A percentile compares a stretch with the other conserved stretches of the same genome.
These are phyloP conservation scores for Hypolimnas misippus DNA, from an alignment of 2,888 invertebrate species.

Conservation along the genomic window DNA sequence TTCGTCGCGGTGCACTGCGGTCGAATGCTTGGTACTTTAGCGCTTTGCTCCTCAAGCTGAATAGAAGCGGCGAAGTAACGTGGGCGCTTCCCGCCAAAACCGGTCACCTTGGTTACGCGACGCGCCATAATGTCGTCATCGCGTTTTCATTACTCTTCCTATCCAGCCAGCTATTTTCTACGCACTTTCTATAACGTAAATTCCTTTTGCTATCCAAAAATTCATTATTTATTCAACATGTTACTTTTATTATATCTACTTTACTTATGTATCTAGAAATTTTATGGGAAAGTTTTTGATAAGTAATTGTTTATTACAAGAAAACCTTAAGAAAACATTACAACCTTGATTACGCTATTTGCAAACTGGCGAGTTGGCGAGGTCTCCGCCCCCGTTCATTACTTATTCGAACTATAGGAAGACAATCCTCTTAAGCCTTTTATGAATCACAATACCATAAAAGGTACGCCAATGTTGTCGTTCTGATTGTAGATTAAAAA, in stretches of 20 bases:
- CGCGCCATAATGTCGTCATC: constrained; percentile 50
- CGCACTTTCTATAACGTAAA: constrained; percentile 21
- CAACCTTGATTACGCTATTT: constrained; percentile 30
- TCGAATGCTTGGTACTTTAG: constrained; percentile 63
- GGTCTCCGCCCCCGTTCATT: constrained; percentile 34
- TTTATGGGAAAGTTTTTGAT: neutral
- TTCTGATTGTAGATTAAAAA: neutral
- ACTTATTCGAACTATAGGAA: constrained; percentile 30
- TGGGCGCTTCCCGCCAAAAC: constrained; percentile 78
- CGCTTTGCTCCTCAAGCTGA: constrained; percentile 46
- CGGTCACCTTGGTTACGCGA: constrained; percentile 74
- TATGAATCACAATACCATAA: constrained; percentile 31
- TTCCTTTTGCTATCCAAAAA: neutral
- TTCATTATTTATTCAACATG: neutral
- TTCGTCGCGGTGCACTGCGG: constrained; percentile 80
- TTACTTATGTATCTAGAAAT: neutral
- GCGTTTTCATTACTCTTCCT: constrained; percentile 35
- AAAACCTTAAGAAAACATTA: constrained; percentile 2
- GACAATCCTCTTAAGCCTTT: constrained; percentile 27
- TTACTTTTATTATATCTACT: neutral
- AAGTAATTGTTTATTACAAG: neutral
- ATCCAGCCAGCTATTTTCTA: constrained; percentile 21
- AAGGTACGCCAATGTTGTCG: constrained; percentile 8
- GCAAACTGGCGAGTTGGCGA: constrained; percentile 23
- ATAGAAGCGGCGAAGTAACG: constrained; percentile 49